Base-by-base conservation (phyloP, 2,888 invertebrate species). In the Campoletis raptor region DNA sequence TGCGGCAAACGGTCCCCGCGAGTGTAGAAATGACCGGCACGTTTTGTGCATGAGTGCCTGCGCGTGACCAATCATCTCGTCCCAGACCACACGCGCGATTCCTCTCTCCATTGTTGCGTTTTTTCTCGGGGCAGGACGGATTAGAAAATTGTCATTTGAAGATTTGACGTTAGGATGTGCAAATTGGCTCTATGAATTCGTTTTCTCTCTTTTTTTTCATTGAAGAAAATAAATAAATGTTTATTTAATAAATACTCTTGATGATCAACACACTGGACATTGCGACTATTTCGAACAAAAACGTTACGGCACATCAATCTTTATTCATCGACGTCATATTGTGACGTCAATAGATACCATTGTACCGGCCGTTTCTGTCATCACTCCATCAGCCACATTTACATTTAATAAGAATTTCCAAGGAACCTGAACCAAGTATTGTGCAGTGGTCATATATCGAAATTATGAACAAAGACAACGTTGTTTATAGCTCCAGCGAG, bases 61-160 rank as follows among this genome's bases (percentile, higher is more conserved):
- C 57, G 86, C 86, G 81, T 86, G 84, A 86, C 86, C 74, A 86
- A 86, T 86, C 81, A 82, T 76, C 77, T 77, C 79, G 30, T 72
- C 52, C 74, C 48, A 48, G 86, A 87, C 86, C 86, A 87, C 86
- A 84, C 84, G 79, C 78, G 78, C 57, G 82, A 82, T 70, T 77
- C 70, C 66, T 78, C 66, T 73, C 64, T 70, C 42, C n/a, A 52
- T 66, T 66, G 52, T 64, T 66, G 30, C 48, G 0, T 78, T 69
- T 69, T 54, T n/a, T 42, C 30, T 42, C 61, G 72, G n/a, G 54
- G 57, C 76, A 52, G 61, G 18, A 5, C 36, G 18, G n/a, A 69
- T 54, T 18, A 42, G 61, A 30, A 24, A 69, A 74, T 64, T 15
- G 36, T 30, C 36, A 74, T 52, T 78, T 70, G 21, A 72, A 57